These are phyloP conservation scores for Siniperca chuatsi DNA, from an alignment of 2,113 vertebrate species.

Conservation along the genomic window DNA sequence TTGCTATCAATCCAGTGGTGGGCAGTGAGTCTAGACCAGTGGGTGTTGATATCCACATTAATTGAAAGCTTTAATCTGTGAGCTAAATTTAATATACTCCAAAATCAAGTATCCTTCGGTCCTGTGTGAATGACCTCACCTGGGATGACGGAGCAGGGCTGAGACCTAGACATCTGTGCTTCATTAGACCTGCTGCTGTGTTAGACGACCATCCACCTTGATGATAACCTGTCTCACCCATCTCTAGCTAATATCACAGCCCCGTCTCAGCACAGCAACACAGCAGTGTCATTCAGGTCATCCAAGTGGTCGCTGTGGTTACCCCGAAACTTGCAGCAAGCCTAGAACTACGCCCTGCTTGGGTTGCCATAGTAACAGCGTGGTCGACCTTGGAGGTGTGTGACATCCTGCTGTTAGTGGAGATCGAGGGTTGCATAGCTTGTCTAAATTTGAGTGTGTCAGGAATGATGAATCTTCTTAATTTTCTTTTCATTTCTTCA, in stretches of 20 bases:
- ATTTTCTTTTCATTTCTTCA: neutral
- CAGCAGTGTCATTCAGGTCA: constrained; percentile 68
- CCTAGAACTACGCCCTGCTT: constrained; percentile 41
- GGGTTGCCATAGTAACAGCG: constrained; percentile 74
- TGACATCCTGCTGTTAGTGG: constrained; percentile 41
- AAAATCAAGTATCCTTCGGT: constrained; percentile 24
- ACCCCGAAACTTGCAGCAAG: constrained; percentile 55
- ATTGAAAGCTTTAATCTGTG: constrained; percentile 11
- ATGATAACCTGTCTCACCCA: constrained; percentile 14
- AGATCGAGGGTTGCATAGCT: constrained; percentile 38
- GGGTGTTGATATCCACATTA: neutral
- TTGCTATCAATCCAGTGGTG: neutral
- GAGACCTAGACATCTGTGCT: constrained; percentile 42
- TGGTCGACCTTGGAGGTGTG: constrained; percentile 72
- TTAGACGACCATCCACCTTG: constrained; percentile 25
- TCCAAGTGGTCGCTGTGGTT: constrained; percentile 63
- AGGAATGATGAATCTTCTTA: constrained; percentile 5
- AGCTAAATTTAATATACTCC: constrained; percentile 6
- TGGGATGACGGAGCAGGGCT: constrained; percentile 26
- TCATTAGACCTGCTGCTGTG: constrained; percentile 31
- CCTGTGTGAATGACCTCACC: constrained; percentile 35
- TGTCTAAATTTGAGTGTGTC: constrained; percentile 25
- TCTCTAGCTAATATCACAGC: constrained; percentile 24
- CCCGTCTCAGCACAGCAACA: constrained; percentile 7
- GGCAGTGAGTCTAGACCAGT: neutral